phyloP scores from a whole-genome alignment of 2,113 vertebrate genomes.

The Pungitius pungitius region DNA sequence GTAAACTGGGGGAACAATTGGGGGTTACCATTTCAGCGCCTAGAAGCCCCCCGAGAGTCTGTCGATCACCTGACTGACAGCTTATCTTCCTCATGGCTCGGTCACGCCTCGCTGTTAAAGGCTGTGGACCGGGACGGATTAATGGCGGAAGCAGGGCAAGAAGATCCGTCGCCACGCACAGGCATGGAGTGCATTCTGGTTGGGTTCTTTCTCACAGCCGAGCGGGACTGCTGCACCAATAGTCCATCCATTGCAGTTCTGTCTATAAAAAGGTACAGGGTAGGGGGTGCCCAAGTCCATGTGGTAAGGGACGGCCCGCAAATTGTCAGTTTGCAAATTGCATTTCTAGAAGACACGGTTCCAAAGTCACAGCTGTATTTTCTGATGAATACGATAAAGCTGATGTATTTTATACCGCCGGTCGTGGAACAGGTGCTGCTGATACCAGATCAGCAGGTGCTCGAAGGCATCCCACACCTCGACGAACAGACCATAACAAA shows the following conservation, averaged over 20 bases:
- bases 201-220: not conserved
- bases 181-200: constrained; percentile 12
- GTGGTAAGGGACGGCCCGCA: not conserved
- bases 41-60: constrained; percentile 23
- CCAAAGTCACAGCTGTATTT: not conserved
- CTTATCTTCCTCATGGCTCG: constrained; percentile 39
- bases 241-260: not conserved
- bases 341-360: not conserved
- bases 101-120: constrained; percentile 50
- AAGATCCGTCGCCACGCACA: constrained; percentile 28
- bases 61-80: constrained; percentile 66
- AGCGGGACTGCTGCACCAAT: not conserved
- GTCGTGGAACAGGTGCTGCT: constrained; percentile 4
- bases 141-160: constrained; percentile 43
- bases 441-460: constrained; percentile 11
- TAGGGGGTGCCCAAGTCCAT: not conserved
- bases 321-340: not conserved
- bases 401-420: not conserved
- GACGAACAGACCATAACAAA: constrained; percentile 52
- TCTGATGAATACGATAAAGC: not conserved
- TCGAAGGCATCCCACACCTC: constrained; percentile 22
- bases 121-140: constrained; percentile 49
- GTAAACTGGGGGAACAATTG: constrained; percentile 19
- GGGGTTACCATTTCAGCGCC: constrained; percentile 42
- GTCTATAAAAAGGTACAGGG: not conserved